Base-by-base conservation (phyloP, 2,888 invertebrate species). In the Plebejus melissa region DNA sequence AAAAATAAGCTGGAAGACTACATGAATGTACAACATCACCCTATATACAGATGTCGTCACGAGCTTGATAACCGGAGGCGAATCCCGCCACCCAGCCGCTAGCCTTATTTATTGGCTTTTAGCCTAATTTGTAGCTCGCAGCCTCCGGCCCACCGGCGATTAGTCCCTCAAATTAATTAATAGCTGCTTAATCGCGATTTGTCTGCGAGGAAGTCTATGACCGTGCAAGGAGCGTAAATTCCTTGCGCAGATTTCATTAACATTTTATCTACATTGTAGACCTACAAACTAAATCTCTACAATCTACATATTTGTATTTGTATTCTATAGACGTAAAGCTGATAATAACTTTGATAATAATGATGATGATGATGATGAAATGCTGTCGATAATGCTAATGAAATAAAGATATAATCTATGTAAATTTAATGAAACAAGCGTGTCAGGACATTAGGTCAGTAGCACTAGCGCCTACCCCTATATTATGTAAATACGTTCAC, bases 81-180 rank as follows among this genome's bases (percentile, higher is more conserved):
- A 93, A 92, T 93, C 92, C 92, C 82, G 83, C 91, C 91, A 91
- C 93, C 91, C 91, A 91, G 88, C 88, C 87, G 88, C 87, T 88
- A 87, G 88, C 89, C 88, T 90, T 88, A 91, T 91, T 93, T 92
- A 92, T 93, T 89, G 90, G 90, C 91, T 91, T 91, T 92, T 91
- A 92, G 89, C 88, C 90, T 91, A 91, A 93, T 93, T 93, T 92
- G 92, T 92, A 90, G 88, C 80, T 77, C 77, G 79, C 81, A 85
- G 41, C 70, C 11, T 85, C 83, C 83, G 79, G 80, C 80, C 80
- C 79, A 80, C 80, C 32, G 32, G 77, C 77, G 78, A 79, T 78
- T 79, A 77, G 69, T 78, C 76, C 76, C 78, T 77, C 32, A 60
- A 28, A 46, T 41, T 74, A 46, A 74, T 50, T 74, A 46, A 69